These are phyloP conservation scores for Ammodytes dubius DNA, from an alignment of 2,113 vertebrate genomes.

Conservation along the genomic window DNA sequence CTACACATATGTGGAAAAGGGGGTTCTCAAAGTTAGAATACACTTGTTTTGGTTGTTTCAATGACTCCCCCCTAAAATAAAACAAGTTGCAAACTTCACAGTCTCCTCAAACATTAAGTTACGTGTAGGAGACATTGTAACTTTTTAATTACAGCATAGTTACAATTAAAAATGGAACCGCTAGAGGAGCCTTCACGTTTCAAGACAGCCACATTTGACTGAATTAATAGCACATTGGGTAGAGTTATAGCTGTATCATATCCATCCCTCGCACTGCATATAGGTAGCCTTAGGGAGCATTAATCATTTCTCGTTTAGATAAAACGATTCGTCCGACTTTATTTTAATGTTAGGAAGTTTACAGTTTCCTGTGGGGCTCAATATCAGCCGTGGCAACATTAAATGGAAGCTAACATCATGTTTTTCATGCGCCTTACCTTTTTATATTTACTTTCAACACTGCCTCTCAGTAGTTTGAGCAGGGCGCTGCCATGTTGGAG, in stretches of 20 bases:
- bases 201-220: no score
- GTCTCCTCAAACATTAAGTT: neutral
- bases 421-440: conserved; percentile 33
- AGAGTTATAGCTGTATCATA: neutral
- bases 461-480: neutral
- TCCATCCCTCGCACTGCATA: neutral
- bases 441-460: neutral
- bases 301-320: neutral
- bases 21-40: neutral
- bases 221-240: no score
- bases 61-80: no score
- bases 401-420: fast-evolving
- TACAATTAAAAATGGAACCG: neutral
- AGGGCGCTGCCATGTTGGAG: conserved; percentile 65
- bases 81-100: neutral
- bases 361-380: neutral
- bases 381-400: neutral
- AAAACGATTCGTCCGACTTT: neutral
- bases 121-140: neutral
- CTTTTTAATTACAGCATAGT: neutral
- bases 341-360: neutral
- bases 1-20: neutral
- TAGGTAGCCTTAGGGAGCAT: neutral
- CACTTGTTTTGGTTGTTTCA: neutral
- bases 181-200: neutral